Evolutionary conservation across 2,113 vertebrate species (phyloP), one percentile per base, ranked within the genome.

Genomic region (Trichechus manatus): DNA sequence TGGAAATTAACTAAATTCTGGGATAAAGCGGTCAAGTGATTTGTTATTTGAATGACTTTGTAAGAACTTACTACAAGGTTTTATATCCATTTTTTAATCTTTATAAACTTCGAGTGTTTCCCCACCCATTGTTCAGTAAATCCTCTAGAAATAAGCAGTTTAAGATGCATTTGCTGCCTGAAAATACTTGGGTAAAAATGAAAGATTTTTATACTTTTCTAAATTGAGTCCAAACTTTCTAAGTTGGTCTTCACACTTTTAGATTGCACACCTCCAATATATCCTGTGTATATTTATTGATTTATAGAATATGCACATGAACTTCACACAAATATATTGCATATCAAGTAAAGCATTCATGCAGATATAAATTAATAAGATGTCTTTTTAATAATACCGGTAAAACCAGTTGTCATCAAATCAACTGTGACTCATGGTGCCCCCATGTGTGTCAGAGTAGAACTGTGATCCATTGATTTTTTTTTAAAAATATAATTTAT

Each of bases 121-220:
- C 13, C 3, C 25, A 2, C 2, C 29, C 2, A 1, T 64, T 61
- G 20, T 23, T 63, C 56, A 63, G 31, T 92, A 15, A 89, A 72
- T 79, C 10, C 27, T 94, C 87, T 6, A 79, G 3, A 93, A 94
- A 90, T 77, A 80, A 95, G 11, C 2, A 70, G 19, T 42, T 94
- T 80, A 72, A 23, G 85, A 63, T n/a, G 1, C 15, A 72, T 85
- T 93, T 81, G 10, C 1, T 63, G 15, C 4, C 63, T 95, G 17
- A 63, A 94, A 77, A 66, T 61, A 1, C 79, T 66, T 92, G 17
- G 2, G 27, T 77, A 42, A 29, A 89, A 93, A 74, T 85, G 22
- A 87, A 31, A 78, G 20, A 64, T 72, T 47, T 70, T 44, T 59
- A 39, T 82, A 5, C 13, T 66, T 87, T 78, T 72, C 23, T 50